These are phyloP conservation scores for Myzus persicae DNA, from an alignment of 1,140 invertebrate species.

Conservation along the genomic window DNA sequence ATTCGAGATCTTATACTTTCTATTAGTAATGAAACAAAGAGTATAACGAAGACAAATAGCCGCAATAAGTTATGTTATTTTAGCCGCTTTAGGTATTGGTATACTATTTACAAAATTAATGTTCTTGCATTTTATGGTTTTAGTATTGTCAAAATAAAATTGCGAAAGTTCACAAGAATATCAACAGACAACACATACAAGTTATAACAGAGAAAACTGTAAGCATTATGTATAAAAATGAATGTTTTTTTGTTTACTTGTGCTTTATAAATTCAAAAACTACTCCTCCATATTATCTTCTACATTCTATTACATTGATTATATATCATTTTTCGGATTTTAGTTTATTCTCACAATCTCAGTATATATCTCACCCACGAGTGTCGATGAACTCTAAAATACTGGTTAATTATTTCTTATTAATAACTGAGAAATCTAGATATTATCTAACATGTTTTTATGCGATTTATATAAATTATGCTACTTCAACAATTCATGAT, in stretches of 20 bases:
- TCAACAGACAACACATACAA: not conserved
- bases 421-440: not conserved
- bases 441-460: conserved; percentile 15
- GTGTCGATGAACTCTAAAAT: not conserved
- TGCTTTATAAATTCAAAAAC: no score
- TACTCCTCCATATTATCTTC: not conserved
- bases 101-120: not conserved
- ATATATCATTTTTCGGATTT: not conserved
- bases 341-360: not conserved
- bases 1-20: conserved; percentile 5
- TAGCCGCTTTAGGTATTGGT: not conserved
- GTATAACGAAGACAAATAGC: not conserved
- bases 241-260: no score
- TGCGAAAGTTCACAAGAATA: not conserved
- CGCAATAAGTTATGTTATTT: not conserved
- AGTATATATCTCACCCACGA: not conserved
- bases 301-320: not conserved
- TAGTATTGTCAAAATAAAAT: not conserved
- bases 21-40: not conserved
- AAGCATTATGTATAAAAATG: not conserved
- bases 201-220: not conserved
- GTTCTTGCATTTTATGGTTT: not conserved
- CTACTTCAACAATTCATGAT: not conserved
- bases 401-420: not conserved
- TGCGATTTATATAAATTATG: not conserved